phyloP scores from a whole-genome alignment of 2,888 invertebrate species.

The Gisinianus flammeolus region DNA sequence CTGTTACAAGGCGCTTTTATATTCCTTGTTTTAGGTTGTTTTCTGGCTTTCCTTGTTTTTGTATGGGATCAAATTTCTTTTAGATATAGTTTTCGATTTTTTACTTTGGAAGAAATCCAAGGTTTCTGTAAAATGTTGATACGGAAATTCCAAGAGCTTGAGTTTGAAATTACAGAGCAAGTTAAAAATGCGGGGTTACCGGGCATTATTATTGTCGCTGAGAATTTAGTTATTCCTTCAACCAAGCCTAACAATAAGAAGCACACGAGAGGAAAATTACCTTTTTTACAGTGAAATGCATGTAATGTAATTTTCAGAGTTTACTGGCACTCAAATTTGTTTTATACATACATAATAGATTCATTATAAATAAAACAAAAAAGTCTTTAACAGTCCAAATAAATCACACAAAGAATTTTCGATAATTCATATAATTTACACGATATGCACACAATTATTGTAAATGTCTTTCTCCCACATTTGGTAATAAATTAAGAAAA shows the following conservation, averaged over 20 bases:
- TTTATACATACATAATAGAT: no score
- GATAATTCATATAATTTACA: no score
- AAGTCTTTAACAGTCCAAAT: no score
- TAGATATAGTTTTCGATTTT: constrained; percentile 49
- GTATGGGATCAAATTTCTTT: constrained; percentile 45
- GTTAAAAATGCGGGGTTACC: neutral
- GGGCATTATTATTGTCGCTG: neutral
- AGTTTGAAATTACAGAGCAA: constrained; percentile 13
- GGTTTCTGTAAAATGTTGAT: constrained; percentile 12
- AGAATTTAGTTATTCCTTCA: neutral
- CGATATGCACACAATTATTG: no score
- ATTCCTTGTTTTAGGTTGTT: constrained; percentile 50
- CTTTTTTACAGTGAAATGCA: neutral
- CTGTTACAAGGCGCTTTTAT: constrained; percentile 54
- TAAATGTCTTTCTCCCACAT: no score
- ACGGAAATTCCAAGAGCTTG: neutral
- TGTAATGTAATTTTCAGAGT: no score
- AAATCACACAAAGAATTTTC: no score
- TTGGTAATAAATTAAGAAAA: no score
- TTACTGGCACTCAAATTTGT: no score
- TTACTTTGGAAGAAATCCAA: constrained; percentile 41
- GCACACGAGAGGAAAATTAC: neutral
- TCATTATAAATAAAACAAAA: no score
- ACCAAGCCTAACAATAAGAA: neutral
- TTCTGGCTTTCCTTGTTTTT: constrained; percentile 41